phyloP scores from a whole-genome alignment of 2,797 vertebrate genomes.

The Tragopan temminckii region DNA sequence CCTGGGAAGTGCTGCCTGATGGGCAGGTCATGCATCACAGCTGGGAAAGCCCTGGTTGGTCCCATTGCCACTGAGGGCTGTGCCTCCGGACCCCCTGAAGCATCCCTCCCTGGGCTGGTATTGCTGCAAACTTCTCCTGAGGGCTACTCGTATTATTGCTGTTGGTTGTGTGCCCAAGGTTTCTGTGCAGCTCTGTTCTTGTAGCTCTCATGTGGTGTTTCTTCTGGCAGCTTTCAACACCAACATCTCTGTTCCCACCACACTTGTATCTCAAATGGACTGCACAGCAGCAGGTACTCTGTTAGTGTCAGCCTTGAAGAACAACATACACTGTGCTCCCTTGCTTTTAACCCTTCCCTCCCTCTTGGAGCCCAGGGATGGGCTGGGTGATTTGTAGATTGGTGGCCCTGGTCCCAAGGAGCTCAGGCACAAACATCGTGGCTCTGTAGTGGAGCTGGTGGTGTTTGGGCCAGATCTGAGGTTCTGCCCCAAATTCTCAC shows the following conservation, averaged over 20 bases:
- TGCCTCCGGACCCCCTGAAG: background rate
- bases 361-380: background rate
- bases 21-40: fast-evolving
- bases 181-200: fast-evolving
- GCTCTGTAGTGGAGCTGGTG: no score
- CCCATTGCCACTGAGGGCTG: fast-evolving
- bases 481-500: background rate
- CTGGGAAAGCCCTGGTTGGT: fast-evolving
- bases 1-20: background rate
- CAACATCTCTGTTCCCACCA: background rate
- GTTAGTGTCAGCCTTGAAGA: background rate
- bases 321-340: background rate
- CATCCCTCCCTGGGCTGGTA: background rate
- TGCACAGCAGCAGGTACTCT: background rate
- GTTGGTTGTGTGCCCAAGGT: fast-evolving
- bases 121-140: background rate
- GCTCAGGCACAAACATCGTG: fast-evolving
- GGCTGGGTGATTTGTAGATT: background rate
- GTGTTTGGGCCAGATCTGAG: background rate
- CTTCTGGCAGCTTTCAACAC: background rate
- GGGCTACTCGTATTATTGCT: fast-evolving
- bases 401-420: background rate
- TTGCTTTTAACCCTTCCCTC: background rate
- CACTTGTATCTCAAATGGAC: fast-evolving
- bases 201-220: fast-evolving